These are phyloP conservation scores for Hucho hucho DNA, from an alignment of 2,113 vertebrate genomes.

Conservation along the genomic window DNA sequence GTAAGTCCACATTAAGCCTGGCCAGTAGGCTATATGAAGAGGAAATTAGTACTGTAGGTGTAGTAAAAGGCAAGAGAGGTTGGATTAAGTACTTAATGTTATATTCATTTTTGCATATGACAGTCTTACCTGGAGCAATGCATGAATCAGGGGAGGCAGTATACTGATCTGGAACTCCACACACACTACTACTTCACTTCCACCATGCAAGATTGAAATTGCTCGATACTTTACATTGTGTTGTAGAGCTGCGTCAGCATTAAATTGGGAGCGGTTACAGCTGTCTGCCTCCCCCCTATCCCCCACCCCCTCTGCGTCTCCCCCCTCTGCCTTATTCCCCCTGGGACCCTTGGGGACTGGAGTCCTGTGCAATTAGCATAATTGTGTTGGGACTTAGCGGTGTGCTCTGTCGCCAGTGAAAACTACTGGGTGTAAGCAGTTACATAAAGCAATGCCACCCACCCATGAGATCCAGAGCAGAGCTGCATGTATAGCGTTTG, in stretches of 20 bases:
- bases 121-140: neutral
- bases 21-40: conserved; percentile 5
- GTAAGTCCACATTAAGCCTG: conserved; percentile 18
- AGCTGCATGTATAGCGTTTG: too few relatives aligned
- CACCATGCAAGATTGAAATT: neutral
- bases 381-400: neutral
- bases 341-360: neutral
- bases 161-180: neutral
- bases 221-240: neutral
- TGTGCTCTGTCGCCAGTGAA: neutral
- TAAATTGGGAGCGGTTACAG: neutral
- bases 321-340: neutral
- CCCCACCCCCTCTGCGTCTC: neutral
- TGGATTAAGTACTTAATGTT: neutral
- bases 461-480: too few relatives aligned
- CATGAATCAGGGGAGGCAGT: neutral
- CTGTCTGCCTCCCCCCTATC: neutral
- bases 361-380: neutral
- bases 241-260: conserved; percentile 8
- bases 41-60: neutral
- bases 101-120: neutral
- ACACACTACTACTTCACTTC: neutral
- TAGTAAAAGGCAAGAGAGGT: neutral
- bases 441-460: neutral
- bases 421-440: conserved; percentile 7